A percentile compares a stretch with the other conserved stretches of the same genome.
These are phyloP conservation scores for Calameuta idolon DNA, from an alignment of 2,888 invertebrate species.

Conservation along the genomic window DNA sequence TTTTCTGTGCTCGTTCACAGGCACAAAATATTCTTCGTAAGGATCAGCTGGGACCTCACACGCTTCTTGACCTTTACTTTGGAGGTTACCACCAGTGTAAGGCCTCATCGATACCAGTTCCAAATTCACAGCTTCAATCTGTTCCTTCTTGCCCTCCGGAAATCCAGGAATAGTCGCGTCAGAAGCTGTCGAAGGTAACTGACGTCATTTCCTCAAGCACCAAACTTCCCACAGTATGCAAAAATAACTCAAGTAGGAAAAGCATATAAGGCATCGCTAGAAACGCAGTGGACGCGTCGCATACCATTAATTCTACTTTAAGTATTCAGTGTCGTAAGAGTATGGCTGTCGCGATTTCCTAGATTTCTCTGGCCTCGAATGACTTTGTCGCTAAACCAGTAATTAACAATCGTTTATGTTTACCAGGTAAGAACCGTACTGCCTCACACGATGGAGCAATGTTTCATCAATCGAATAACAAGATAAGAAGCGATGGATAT, in stretches of 20 bases:
- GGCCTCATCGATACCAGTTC: constrained; percentile 83
- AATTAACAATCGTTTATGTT: constrained; percentile 40
- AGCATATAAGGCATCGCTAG: neutral
- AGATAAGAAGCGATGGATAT: neutral
- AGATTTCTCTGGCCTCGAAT: constrained; percentile 50
- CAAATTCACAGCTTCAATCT: constrained; percentile 81
- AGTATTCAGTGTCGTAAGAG: neutral
- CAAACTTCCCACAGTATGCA: neutral
- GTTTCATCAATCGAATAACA: neutral
- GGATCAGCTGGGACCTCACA: constrained; percentile 73
- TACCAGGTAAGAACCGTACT: neutral
- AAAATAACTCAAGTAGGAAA: neutral
- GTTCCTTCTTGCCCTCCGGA: constrained; percentile 59
- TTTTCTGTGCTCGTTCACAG: constrained; percentile 86
- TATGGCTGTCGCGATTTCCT: constrained; percentile 23
- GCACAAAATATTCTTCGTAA: constrained; percentile 87
- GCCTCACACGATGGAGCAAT: neutral
- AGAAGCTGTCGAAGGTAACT: neutral
- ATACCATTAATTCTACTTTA: neutral
- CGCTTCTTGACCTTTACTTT: constrained; percentile 63
- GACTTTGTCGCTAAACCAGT: constrained; percentile 33
- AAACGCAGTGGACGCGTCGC: neutral
- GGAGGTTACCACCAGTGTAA: constrained; percentile 70
- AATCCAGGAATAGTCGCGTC: neutral
- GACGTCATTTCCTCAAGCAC: neutral